Percentiles rank a stretch among this genome's conserved stretches.
phyloP scores from a whole-genome alignment of 2,888 invertebrate genomes.

The Caenorhabditis panamensis region DNA sequence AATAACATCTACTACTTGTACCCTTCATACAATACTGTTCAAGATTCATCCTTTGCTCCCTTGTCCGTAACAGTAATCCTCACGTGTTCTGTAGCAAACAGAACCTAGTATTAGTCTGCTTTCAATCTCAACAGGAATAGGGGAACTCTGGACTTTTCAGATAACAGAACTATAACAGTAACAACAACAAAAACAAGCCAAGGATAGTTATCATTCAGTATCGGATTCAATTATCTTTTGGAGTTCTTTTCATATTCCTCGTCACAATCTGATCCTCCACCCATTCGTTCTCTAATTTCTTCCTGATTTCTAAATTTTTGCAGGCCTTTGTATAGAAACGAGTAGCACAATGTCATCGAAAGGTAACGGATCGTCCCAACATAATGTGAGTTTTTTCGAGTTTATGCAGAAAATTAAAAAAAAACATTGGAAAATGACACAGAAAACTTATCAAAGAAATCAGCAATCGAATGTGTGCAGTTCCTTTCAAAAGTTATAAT shows the following conservation, averaged over 20 bases:
- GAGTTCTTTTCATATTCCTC: neutral
- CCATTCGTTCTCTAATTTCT: neutral
- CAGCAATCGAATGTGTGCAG: neutral
- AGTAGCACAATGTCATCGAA: constrained; percentile 53
- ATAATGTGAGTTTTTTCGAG: constrained; percentile 34
- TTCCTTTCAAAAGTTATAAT: neutral
- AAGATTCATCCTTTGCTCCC: too few species aligned
- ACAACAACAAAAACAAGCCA: too few species aligned
- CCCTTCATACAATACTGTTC: too few species aligned
- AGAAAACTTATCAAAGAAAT: neutral
- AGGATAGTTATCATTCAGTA: too few species aligned
- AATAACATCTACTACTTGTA: too few species aligned
- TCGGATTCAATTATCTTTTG: too few species aligned
- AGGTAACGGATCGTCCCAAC: constrained; percentile 51
- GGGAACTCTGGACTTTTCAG: too few species aligned
- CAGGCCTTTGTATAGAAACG: constrained; percentile 51
- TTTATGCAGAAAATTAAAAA: constrained; percentile 13
- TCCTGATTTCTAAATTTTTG: constrained; percentile 10
- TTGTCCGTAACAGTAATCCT: too few species aligned
- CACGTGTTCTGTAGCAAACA: too few species aligned
- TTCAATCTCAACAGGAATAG: too few species aligned
- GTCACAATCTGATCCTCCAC: neutral
- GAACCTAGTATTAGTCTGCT: too few species aligned
- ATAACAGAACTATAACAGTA: too few species aligned
- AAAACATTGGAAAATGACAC: constrained; percentile 10